Conservation (phyloP, 2,888 invertebrate genomes). For the Cephus runcator region DNA sequence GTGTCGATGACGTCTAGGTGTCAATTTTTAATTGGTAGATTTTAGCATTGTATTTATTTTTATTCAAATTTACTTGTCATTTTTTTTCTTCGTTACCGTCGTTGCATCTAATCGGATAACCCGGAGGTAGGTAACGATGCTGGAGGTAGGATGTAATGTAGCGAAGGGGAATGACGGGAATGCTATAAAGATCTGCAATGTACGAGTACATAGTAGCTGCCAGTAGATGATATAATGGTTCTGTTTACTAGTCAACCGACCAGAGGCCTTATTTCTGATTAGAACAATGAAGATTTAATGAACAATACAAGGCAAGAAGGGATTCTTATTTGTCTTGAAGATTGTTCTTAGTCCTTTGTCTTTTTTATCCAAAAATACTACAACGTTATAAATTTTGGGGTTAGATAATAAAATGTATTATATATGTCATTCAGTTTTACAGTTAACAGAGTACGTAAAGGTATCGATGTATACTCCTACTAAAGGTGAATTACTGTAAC, state of each 20-base stretch:
- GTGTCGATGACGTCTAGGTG: background rate
- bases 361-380: too few species aligned
- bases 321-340: too few species aligned
- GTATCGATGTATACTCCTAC: too few species aligned
- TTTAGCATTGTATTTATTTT: background rate
- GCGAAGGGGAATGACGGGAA: background rate
- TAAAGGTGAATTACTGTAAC: too few species aligned
- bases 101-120: background rate
- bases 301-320: background rate
- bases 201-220: slow-evolving; percentile 5
- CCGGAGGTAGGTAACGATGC: background rate
- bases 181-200: background rate
- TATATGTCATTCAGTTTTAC: too few species aligned
- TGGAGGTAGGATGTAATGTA: background rate
- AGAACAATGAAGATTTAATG: slow-evolving; percentile 6
- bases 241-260: slow-evolving; percentile 19
- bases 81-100: background rate
- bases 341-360: too few species aligned
- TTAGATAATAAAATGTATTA: too few species aligned
- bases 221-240: slow-evolving; percentile 23
- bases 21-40: background rate
- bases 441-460: too few species aligned
- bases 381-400: too few species aligned
- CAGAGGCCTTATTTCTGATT: slow-evolving; percentile 14
- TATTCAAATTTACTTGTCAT: background rate